Evolutionary conservation across 2,113 vertebrate genomes (phyloP).

Genomic region (Oryctolagus cuniculus): mOryCun1.1 NC_091440.1:105224001-105224500

Average conservation of each 20-base stretch:
- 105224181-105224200: background rate
- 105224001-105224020: background rate
- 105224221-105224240: background rate
- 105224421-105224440: background rate
- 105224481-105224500: background rate
- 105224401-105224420: background rate
- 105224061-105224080: background rate
- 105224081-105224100: background rate
- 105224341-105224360: background rate
- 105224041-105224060: background rate
- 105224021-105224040: background rate
- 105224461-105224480: background rate
- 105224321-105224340: background rate
- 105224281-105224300: accelerated
- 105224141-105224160: background rate
- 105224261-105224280: background rate
- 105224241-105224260: background rate
- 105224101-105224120: accelerated
- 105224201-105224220: accelerated
- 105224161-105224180: background rate
- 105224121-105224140: background rate
- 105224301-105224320: too few relatives aligned
- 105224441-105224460: background rate
- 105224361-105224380: background rate
- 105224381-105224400: background rate